phyloP scores from a whole-genome alignment of 2,113 vertebrate species.

The Chloropsis hardwickii region DNA sequence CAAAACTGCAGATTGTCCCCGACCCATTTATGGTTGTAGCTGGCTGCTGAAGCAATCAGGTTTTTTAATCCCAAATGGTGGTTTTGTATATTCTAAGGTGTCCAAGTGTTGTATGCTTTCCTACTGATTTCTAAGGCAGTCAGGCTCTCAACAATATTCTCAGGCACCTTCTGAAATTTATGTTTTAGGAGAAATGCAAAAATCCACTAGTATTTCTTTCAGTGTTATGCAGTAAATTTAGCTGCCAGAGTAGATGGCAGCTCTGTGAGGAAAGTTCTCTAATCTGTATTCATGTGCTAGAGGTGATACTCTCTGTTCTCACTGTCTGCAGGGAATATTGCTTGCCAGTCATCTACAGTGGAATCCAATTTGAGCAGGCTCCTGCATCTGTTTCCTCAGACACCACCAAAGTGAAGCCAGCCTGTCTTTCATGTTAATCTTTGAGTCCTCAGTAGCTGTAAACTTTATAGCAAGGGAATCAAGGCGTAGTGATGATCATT shows the following conservation, averaged over 20 bases:
- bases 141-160: neutral
- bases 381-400: neutral
- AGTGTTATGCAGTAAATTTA: neutral
- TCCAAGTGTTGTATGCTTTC: neutral
- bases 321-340: neutral
- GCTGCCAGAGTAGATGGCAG: neutral
- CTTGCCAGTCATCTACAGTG: neutral
- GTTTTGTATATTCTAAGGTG: neutral
- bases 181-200: neutral
- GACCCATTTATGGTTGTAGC: neutral
- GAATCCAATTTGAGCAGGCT: neutral
- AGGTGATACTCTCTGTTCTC: neutral
- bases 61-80: neutral
- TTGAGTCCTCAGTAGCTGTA: neutral
- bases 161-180: neutral
- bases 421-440: neutral
- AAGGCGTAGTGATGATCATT: neutral
- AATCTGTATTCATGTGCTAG: neutral
- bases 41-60: neutral
- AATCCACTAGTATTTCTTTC: neutral
- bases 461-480: neutral
- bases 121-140: neutral
- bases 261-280: neutral
- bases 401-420: neutral
- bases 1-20: neutral